Percentiles rank a stretch among this genome's conserved stretches.
Evolutionary conservation across 2,113 vertebrate species (phyloP).

Genomic region (Rafetus swinhoei): DNA sequence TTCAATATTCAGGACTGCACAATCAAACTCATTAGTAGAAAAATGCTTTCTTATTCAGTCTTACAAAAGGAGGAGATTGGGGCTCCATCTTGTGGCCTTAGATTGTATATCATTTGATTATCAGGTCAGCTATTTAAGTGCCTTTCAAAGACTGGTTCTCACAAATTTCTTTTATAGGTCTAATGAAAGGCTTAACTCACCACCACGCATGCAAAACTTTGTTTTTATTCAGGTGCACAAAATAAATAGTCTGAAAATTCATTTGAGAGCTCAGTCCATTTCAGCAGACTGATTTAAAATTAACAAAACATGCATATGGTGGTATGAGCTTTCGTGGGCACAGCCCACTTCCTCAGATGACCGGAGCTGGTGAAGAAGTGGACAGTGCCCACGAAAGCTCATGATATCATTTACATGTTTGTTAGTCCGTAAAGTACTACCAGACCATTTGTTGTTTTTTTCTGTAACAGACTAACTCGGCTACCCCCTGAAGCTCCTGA

Average conservation of each 20-base stretch:
- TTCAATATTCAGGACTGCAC: neutral
- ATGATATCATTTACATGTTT: too few relatives aligned
- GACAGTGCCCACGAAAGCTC: too few relatives aligned
- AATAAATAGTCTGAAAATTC: neutral
- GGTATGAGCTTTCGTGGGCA: too few relatives aligned
- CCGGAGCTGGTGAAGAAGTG: too few relatives aligned
- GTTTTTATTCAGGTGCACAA: neutral
- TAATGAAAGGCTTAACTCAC: neutral
- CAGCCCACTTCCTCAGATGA: too few relatives aligned
- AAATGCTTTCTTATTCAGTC: neutral
- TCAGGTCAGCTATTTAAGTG: neutral
- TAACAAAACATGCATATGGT: too few relatives aligned
- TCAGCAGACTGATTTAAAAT: neutral
- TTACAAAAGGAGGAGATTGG: neutral
- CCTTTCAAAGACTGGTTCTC: neutral
- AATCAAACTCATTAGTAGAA: neutral
- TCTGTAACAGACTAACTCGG: too few relatives aligned
- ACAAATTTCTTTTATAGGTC: neutral
- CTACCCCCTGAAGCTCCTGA: too few relatives aligned
- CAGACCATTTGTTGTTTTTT: too few relatives aligned
- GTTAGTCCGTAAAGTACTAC: too few relatives aligned
- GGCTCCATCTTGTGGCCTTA: slow-evolving; percentile 21
- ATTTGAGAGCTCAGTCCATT: neutral
- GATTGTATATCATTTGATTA: neutral
- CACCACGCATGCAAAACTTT: neutral